These are phyloP conservation scores for Junonia oenone DNA, from an alignment of 2,888 invertebrate species.

Conservation along the genomic window DNA sequence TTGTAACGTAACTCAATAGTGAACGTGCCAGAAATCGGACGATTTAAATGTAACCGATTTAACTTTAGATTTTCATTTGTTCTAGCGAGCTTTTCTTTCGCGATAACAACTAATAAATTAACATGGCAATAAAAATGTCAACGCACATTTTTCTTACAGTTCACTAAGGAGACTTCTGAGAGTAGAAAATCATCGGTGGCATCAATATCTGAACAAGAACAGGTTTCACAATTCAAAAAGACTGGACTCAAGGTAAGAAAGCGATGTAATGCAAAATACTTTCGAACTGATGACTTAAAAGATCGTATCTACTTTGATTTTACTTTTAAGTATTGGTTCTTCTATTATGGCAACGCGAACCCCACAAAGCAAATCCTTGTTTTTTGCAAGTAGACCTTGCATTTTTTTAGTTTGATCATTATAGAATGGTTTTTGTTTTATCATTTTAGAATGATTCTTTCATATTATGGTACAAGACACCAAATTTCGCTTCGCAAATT, in stretches of 20 bases:
- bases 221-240: slow-evolving; percentile 58
- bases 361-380: slow-evolving; percentile 18
- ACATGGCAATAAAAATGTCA: not conserved
- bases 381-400: slow-evolving; percentile 4
- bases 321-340: not conserved
- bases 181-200: slow-evolving; percentile 72
- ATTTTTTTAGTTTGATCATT: not conserved
- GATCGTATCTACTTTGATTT: not conserved
- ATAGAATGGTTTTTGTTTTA: not conserved
- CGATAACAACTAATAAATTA: not conserved
- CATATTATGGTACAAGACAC: slow-evolving; percentile 2
- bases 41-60: not conserved
- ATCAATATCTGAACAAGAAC: slow-evolving; percentile 60
- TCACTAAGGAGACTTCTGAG: slow-evolving; percentile 70
- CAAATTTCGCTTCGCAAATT: slow-evolving; percentile 10
- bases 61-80: slow-evolving; percentile 1
- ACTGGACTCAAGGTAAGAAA: slow-evolving; percentile 56
- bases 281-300: not conserved
- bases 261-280: not conserved
- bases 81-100: not conserved
- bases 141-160: slow-evolving; percentile 36
- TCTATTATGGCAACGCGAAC: slow-evolving; percentile 9
- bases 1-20: not conserved
- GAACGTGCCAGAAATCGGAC: not conserved
- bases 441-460: not conserved